Conservation (phyloP, 1,140 invertebrate genomes). For the Harpegnathos saltator region DNA sequence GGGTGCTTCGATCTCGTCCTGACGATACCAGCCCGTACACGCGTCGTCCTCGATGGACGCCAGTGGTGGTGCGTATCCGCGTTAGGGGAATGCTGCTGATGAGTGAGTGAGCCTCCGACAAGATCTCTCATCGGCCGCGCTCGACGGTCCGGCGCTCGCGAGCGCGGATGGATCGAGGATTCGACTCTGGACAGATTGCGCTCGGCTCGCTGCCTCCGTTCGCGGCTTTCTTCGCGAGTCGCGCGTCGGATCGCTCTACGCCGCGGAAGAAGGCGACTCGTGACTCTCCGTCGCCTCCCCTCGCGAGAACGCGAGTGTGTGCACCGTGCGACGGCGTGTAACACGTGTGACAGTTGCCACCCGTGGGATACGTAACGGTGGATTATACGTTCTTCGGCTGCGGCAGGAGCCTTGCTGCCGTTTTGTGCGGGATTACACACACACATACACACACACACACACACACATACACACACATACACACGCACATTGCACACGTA, state of each 20-base stretch:
- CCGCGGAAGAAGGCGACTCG: too few species aligned
- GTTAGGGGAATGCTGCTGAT: conserved; percentile 58
- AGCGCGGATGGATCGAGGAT: conserved; percentile 59
- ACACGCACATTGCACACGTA: neutral
- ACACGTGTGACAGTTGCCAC: conserved; percentile 69
- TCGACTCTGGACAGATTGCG: conserved; percentile 49
- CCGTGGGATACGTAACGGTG: conserved; percentile 30
- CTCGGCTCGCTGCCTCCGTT: conserved; percentile 12
- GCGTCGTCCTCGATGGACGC: conserved; percentile 53
- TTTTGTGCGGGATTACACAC: conserved; percentile 49
- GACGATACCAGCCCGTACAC: conserved; percentile 71
- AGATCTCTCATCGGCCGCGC: too few species aligned
- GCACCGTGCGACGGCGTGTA: conserved; percentile 63
- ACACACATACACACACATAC: neutral
- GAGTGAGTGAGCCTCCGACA: conserved; percentile 25
- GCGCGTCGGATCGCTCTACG: too few species aligned
- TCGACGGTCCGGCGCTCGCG: too few species aligned
- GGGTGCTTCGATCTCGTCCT: conserved; percentile 66
- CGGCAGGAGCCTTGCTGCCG: conserved; percentile 2
- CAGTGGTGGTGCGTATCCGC: conserved; percentile 20
- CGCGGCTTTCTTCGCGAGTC: neutral
- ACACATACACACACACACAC: neutral
- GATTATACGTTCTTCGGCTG: conserved; percentile 48
- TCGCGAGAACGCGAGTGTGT: conserved; percentile 32
- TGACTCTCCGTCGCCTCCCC: too few species aligned